phyloP scores from a whole-genome alignment of 2,888 invertebrate genomes.

The Galerucella pusilla region DNA sequence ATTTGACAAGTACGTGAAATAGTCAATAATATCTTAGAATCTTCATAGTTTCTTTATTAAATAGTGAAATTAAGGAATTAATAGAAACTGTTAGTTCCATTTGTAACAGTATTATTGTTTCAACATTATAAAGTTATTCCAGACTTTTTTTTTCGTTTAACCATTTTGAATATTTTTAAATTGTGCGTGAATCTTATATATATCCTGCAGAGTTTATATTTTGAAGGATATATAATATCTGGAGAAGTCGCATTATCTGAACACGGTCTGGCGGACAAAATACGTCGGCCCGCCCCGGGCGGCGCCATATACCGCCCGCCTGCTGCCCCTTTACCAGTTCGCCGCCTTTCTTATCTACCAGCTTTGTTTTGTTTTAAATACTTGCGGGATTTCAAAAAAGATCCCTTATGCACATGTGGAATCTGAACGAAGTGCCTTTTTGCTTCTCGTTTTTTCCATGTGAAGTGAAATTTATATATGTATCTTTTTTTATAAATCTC shows the following conservation, averaged over 20 bases:
- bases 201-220: constrained; percentile 15
- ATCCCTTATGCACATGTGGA: constrained; percentile 26
- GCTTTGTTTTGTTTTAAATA: constrained; percentile 39
- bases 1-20: too few relatives aligned
- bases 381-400: constrained; percentile 34
- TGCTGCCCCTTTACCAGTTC: constrained; percentile 18
- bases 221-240: constrained; percentile 30
- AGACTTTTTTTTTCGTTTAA: neutral
- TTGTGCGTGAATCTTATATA: constrained; percentile 19
- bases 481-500: neutral
- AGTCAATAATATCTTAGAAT: too few relatives aligned
- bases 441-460: constrained; percentile 2
- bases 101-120: too few relatives aligned
- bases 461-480: constrained; percentile 11
- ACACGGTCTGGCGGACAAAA: constrained; percentile 53
- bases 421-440: constrained; percentile 15
- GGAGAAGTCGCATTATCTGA: constrained; percentile 48
- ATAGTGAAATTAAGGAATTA: too few relatives aligned
- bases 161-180: constrained; percentile 25
- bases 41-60: too few relatives aligned
- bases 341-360: constrained; percentile 33
- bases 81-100: too few relatives aligned
- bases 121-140: neutral
- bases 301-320: constrained; percentile 36
- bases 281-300: constrained; percentile 40